These are phyloP conservation scores for Aphodius granarius DNA, from an alignment of 2,888 invertebrate genomes.

Conservation along the genomic window DNA sequence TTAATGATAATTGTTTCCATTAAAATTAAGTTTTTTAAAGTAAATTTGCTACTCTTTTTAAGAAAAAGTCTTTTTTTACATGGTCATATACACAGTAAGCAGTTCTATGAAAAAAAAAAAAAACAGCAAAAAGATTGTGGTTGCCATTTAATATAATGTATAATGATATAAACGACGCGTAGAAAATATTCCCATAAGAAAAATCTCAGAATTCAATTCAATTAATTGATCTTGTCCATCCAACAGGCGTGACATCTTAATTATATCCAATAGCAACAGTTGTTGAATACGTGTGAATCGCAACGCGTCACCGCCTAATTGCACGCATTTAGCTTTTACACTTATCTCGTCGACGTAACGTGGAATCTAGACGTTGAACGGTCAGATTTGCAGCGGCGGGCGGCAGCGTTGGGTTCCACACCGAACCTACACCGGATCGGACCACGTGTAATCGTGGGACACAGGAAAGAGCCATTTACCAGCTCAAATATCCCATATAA, in stretches of 20 bases:
- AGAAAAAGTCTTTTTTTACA: no score
- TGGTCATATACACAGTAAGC: no score
- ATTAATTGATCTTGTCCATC: neutral
- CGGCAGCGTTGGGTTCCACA: neutral
- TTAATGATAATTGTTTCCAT: no score
- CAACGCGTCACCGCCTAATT: neutral
- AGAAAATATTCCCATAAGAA: neutral
- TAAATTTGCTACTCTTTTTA: no score
- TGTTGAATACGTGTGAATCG: neutral
- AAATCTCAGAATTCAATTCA: neutral
- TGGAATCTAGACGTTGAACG: neutral
- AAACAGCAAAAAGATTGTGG: no score
- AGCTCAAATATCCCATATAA: slow-evolving; percentile 23
- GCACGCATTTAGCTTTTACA: neutral
- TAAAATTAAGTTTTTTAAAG: no score
- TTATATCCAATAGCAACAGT: neutral
- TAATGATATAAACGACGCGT: no score
- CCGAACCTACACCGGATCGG: neutral
- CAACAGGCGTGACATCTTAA: neutral
- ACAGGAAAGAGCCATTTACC: slow-evolving; percentile 27
- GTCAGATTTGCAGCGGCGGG: neutral
- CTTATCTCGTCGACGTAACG: neutral
- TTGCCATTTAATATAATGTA: no score
- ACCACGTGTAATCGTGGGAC: slow-evolving; percentile 19
- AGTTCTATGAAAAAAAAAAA: no score